A percentile compares a stretch with the other conserved stretches of the same genome.
phyloP scores from a whole-genome alignment of 2,113 vertebrate genomes.

The Malurus elegans region DNA sequence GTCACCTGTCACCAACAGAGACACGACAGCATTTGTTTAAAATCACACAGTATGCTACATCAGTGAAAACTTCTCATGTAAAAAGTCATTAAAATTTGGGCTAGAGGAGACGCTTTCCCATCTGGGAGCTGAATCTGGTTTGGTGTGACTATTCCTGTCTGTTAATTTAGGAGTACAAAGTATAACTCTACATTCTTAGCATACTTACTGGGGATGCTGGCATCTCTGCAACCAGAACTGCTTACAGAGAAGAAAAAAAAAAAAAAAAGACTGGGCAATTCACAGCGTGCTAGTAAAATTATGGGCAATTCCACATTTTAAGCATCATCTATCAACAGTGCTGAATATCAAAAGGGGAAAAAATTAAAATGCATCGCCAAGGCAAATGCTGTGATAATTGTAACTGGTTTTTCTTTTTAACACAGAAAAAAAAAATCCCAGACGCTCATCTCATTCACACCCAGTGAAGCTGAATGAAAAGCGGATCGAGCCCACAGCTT shows the following conservation, averaged over 20 bases:
- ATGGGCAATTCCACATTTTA: neutral
- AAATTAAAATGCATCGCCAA: neutral
- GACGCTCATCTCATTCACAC: rapidly evolving
- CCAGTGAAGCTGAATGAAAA: neutral
- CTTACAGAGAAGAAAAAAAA: neutral
- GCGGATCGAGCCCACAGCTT: neutral
- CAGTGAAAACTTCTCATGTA: neutral
- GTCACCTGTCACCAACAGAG: neutral
- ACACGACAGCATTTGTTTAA: neutral
- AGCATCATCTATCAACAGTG: neutral
- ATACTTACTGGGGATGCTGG: slow-evolving; percentile 21
- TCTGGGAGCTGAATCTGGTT: slow-evolving; percentile 44
- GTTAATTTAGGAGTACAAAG: slow-evolving; percentile 33
- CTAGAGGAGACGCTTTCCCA: slow-evolving; percentile 11
- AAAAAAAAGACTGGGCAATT: neutral
- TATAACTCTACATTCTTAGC: slow-evolving; percentile 25
- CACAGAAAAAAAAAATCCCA: neutral
- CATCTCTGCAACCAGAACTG: slow-evolving; percentile 33
- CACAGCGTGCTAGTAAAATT: neutral
- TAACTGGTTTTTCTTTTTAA: neutral
- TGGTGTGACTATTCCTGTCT: slow-evolving; percentile 46
- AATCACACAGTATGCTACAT: neutral
- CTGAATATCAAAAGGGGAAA: neutral
- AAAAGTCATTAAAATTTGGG: slow-evolving; percentile 38
- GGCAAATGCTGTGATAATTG: neutral